Base-by-base conservation (phyloP, 2,113 vertebrate genomes). In the Oncorhynchus clarkii region DNA sequence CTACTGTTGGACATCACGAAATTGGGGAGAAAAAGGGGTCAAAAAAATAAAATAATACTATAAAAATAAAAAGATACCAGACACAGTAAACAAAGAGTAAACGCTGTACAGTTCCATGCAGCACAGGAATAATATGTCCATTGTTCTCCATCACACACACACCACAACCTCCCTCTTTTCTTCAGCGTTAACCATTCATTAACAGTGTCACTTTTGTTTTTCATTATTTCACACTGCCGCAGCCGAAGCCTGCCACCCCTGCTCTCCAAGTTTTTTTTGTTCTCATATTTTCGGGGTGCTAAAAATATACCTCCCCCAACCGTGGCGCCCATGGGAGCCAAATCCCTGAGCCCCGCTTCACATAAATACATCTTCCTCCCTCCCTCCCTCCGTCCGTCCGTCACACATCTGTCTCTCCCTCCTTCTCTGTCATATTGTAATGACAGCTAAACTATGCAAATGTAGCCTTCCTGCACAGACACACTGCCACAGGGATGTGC, bases 111-210 rank as follows among this genome's bases (percentile, higher is more conserved):
- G 70, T 69, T 76, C 69, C 71, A 59, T 75, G 72, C 68, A 74
- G 68, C 67, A 57, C 67, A 70, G 70, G 77, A 84, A 86, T 75
- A 88, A 89, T 70, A 72, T 48, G 72, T 71, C 79, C 60, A 80
- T 87, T 89, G 87, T 89, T 88, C 71, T 65, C 64, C 64, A 5
- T 31, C 31, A 31, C 75, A 73, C 31, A 34, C 31, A 34, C 73
- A 72, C 51, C 16, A 14, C 31, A 18, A 34, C 16, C 39, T 60
- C 59, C n/a, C 57, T n/a, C 75, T n/a, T 22, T 45, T 5, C 60
- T 49, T 34, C 49, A 57, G 54, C 6, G 54, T 14, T 57, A 54
- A 5, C 22, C 34, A 48, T 27, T 51, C 26, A 27, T 68, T 31
- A 73, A 65, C 78, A 70, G 77, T 73, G 73, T 82, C 73, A 64